Conservation (phyloP, 2,888 invertebrate species). For the Lepidonotus clava region DNA sequence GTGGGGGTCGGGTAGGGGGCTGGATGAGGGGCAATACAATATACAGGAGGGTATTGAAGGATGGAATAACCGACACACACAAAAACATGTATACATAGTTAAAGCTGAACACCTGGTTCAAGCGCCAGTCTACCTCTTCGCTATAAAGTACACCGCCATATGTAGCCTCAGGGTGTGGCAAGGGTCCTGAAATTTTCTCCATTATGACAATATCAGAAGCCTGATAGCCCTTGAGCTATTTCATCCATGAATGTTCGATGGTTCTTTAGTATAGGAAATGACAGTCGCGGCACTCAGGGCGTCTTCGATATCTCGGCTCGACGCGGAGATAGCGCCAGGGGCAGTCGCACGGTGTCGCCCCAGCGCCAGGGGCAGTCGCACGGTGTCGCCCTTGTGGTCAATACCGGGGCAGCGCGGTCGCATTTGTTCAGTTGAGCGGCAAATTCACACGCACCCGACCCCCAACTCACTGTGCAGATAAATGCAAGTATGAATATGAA, state of each 20-base stretch:
- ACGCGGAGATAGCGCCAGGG: background rate
- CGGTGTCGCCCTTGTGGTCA: constrained; percentile 3
- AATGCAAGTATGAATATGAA: constrained; percentile 43
- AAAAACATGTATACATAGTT: too few species aligned
- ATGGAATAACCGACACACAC: too few species aligned
- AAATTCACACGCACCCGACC: constrained; percentile 1
- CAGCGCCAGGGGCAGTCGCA: background rate
- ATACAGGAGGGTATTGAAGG: too few species aligned
- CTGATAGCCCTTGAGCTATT: constrained; percentile 33
- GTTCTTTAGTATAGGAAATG: constrained; percentile 41
- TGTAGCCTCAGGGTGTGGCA: background rate
- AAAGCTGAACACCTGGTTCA: too few species aligned
- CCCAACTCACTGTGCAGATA: background rate
- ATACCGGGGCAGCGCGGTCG: constrained; percentile 20
- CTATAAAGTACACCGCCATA: too few species aligned
- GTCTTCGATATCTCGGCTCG: constrained; percentile 23
- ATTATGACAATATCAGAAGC: constrained; percentile 23
- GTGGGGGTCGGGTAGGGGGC: too few species aligned
- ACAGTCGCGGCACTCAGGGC: background rate
- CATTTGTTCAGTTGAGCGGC: constrained; percentile 50
- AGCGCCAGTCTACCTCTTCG: too few species aligned
- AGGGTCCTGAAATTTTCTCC: background rate
- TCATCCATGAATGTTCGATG: constrained; percentile 28
- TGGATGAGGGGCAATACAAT: too few species aligned
- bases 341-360: background rate